A percentile compares a stretch with the other conserved stretches of the same genome.
Conservation (phyloP, 2,888 invertebrate genomes). For the Tetropium fuscum region DNA sequence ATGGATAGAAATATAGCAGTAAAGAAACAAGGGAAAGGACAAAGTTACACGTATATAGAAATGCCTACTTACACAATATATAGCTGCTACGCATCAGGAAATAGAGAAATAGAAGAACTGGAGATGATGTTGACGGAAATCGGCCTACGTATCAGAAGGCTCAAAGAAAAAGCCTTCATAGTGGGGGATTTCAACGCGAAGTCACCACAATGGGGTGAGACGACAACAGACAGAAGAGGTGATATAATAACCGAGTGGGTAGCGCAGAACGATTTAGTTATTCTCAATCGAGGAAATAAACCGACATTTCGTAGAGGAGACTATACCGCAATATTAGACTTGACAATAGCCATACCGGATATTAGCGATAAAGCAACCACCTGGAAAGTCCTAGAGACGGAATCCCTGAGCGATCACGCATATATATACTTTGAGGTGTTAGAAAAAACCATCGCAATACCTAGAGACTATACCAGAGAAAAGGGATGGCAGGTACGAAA, state of each 20-base stretch:
- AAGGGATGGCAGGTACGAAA: slow-evolving; percentile 25
- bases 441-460: background rate
- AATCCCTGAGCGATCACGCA: slow-evolving; percentile 39
- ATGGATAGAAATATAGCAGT: no score
- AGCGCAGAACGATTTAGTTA: slow-evolving; percentile 18
- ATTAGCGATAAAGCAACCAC: slow-evolving; percentile 6
- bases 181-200: slow-evolving; percentile 23
- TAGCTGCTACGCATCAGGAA: slow-evolving; percentile 19
- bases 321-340: slow-evolving; percentile 37
- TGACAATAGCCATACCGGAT: slow-evolving; percentile 32
- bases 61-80: background rate
- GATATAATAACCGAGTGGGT: slow-evolving; percentile 26
- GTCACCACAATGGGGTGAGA: slow-evolving; percentile 39
- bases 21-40: no score
- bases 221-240: slow-evolving; percentile 25
- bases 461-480: background rate
- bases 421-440: slow-evolving; percentile 33
- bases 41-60: no score
- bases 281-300: slow-evolving; percentile 23
- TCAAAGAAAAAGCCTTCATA: slow-evolving; percentile 26
- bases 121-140: slow-evolving; percentile 29
- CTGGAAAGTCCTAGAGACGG: slow-evolving; percentile 34
- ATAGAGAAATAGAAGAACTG: slow-evolving; percentile 27
- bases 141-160: slow-evolving; percentile 1
- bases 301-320: slow-evolving; percentile 32